Percentiles rank a stretch among this genome's conserved stretches.
Evolutionary conservation across 2,113 vertebrate genomes (phyloP).

Genomic region (Cephalopholis sonnerati): DNA sequence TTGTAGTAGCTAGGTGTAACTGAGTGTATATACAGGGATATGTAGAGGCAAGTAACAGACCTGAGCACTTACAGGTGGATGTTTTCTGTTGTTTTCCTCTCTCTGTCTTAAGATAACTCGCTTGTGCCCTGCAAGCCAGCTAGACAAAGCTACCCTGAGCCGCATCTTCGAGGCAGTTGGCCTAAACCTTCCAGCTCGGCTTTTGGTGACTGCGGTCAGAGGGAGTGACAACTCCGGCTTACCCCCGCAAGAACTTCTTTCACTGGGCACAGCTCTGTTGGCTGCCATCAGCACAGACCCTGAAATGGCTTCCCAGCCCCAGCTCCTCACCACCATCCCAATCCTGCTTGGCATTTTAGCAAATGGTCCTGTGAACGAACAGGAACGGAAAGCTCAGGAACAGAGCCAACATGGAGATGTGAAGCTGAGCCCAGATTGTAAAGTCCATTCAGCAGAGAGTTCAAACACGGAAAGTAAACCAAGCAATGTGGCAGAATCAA

Average conservation of each 20-base stretch:
- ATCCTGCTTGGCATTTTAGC: conserved; percentile 80
- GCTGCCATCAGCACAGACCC: conserved; percentile 95
- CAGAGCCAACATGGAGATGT: background rate
- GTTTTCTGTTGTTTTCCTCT: background rate
- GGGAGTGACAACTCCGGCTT: conserved; percentile 75
- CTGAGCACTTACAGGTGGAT: background rate
- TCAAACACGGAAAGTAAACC: conserved; percentile 13
- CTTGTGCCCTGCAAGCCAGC: conserved; percentile 89
- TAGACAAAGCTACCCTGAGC: conserved; percentile 88
- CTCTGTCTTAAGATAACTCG: conserved; percentile 89
- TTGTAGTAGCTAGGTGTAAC: background rate
- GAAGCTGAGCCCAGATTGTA: background rate
- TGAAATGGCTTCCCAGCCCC: conserved; percentile 89
- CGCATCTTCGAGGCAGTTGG: conserved; percentile 95
- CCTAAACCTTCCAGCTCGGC: conserved; percentile 91
- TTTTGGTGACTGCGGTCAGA: conserved; percentile 86
- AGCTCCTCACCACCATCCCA: conserved; percentile 93
- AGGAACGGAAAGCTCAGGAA: conserved; percentile 15
- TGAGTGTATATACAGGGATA: too few species aligned
- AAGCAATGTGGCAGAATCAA: background rate
- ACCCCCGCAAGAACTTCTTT: conserved; percentile 88
- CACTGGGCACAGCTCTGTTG: conserved; percentile 91
- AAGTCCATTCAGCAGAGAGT: conserved; percentile 14
- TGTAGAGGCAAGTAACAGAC: background rate
- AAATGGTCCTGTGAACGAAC: conserved; percentile 38